Base-by-base conservation (phyloP, 2,888 invertebrate species). In the Abrostola tripartita region DNA sequence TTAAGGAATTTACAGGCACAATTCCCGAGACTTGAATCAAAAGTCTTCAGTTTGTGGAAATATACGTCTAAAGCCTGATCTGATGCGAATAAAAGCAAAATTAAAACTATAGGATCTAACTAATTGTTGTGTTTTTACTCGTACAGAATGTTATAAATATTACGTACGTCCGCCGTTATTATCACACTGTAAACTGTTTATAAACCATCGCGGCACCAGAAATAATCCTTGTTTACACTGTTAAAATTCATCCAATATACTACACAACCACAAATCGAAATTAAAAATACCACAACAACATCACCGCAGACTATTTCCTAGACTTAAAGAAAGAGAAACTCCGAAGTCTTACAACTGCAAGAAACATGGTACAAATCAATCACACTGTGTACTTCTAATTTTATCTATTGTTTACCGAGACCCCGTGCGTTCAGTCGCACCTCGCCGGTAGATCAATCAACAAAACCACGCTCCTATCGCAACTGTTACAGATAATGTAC, bases 391-490 rank as follows among this genome's bases (percentile, higher is more conserved):
- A 47, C 14, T 24, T 24, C 44, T 47, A 47, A 47, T 47, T 47
- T 47, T 47, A 47, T 24, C 24, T 47, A 12, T 6, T 47, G 44
- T 47, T 47, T 47, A 47, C 9, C 4, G 8, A 44, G 44, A 14
- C 6, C 42, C 12, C 42, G 42, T 8, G 8, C 24, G 24, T 24
- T 24, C 1, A 24, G 24, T 24, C 24, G 24, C 24, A 24, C 24
- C 24, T 24, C 44, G 24, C 44, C 44, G 24, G 44, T 47, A 24
- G 14, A 47, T 47, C 44, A 47, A 47, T 47, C 44, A 47, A 47
- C 44, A 47, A 24, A 24, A 1, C 24, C 24, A n/a, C n/a, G 24
- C 44, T 24, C 14, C 14, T 47, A 47, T 9, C 44, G 44, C 14
- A 24, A 24, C 11, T 24, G 14, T 47, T 47, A 47, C 44, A 14